Conservation (phyloP, 2,113 vertebrate genomes). For the Podiceps cristatus region DNA sequence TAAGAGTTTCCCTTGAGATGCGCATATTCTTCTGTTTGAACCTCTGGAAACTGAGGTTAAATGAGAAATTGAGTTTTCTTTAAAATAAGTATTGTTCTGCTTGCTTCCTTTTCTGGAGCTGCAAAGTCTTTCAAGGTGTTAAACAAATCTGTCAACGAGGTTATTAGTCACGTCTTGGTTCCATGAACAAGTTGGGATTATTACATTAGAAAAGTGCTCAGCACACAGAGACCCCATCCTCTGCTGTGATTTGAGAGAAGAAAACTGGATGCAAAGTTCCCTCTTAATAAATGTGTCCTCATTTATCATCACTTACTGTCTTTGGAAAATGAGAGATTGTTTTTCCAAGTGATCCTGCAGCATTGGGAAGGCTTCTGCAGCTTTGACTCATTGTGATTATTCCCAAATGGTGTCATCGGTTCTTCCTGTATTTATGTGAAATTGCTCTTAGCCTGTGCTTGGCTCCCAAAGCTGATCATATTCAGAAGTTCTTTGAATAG, state of each 20-base stretch:
- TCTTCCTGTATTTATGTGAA: conserved; percentile 68
- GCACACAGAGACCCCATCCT: neutral
- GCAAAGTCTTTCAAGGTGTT: neutral
- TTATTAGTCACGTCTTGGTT: neutral
- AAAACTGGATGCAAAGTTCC: conserved; percentile 30
- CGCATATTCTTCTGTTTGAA: neutral
- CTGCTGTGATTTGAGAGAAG: neutral
- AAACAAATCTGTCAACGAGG: neutral
- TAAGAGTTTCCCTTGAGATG: neutral
- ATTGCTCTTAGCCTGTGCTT: conserved; percentile 31
- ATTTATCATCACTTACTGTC: conserved; percentile 54
- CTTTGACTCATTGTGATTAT: conserved; percentile 65
- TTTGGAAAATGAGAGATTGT: conserved; percentile 57
- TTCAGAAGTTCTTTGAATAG: neutral
- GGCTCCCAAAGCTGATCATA: conserved; percentile 1
- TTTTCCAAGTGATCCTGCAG: conserved; percentile 58
- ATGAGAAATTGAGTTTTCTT: neutral
- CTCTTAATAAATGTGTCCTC: conserved; percentile 23
- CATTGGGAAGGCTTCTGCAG: conserved; percentile 52
- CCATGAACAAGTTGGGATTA: neutral
- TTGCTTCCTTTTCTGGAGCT: neutral
- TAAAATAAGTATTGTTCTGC: neutral
- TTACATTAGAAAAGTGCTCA: neutral
- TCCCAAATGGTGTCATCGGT: conserved; percentile 62
- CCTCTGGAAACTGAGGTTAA: neutral